Percentiles rank a stretch among this genome's conserved stretches.
Evolutionary conservation across 92 coral and sea anemone genomes (phyloP).

Genomic region (Micromussa lordhowensis): DNA sequence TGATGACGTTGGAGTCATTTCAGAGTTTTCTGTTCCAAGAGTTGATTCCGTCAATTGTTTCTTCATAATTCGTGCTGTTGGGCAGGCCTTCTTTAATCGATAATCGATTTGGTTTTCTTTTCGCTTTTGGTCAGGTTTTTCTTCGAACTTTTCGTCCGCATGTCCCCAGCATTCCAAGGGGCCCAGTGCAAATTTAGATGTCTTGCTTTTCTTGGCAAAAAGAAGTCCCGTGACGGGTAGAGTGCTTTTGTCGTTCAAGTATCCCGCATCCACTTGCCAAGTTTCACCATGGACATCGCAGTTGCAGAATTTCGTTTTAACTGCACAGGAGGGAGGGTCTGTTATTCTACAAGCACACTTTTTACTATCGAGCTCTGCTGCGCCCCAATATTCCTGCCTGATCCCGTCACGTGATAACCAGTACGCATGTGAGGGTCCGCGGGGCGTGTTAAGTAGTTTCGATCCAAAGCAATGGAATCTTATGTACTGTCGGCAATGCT

Average conservation of each 20-base stretch:
- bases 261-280: slow-evolving; percentile 87
- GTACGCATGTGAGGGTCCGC: slow-evolving; percentile 56
- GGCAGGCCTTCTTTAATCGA: slow-evolving; percentile 10
- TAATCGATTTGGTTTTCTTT: neutral
- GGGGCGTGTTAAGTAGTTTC: slow-evolving; percentile 55
- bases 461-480: slow-evolving; percentile 78
- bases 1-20: neutral
- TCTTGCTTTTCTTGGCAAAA: slow-evolving; percentile 60
- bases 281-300: slow-evolving; percentile 73
- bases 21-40: too few species aligned
- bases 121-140: neutral
- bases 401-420: slow-evolving; percentile 71
- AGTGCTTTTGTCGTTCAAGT: slow-evolving; percentile 45
- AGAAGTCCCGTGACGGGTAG: slow-evolving; percentile 73
- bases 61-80: neutral
- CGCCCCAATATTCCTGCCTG: slow-evolving; percentile 82
- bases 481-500: slow-evolving; percentile 83
- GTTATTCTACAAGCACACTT: slow-evolving; percentile 80
- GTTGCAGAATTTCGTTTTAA: slow-evolving; percentile 69
- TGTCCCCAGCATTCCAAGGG: slow-evolving; percentile 95
- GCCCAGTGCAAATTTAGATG: slow-evolving; percentile 70
- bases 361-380: too few species aligned
- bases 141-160: neutral
- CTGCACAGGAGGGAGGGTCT: slow-evolving; percentile 43
- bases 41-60: neutral